These are phyloP conservation scores for Pachyramphus minor DNA, from an alignment of 2,113 vertebrate species.

Conservation along the genomic window DNA sequence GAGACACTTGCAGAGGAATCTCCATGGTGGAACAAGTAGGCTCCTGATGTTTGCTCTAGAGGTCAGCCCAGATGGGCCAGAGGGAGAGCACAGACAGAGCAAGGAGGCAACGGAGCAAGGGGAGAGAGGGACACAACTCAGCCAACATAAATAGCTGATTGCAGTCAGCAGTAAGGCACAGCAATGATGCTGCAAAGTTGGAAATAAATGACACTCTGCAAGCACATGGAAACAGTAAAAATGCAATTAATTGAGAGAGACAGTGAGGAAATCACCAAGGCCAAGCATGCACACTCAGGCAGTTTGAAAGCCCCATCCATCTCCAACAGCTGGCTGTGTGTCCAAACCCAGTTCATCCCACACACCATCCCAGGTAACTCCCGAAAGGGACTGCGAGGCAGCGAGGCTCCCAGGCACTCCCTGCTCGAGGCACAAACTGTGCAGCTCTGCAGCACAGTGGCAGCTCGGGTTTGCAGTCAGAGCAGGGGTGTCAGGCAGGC, in stretches of 20 bases:
- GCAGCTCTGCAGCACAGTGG: background rate
- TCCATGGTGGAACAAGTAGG: background rate
- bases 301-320: background rate
- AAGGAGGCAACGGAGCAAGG: background rate
- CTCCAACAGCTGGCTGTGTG: background rate
- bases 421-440: background rate
- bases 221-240: background rate
- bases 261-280: background rate
- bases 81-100: background rate
- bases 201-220: background rate
- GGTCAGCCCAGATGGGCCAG: background rate
- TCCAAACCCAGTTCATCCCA: background rate
- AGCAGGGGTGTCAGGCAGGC: background rate
- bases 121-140: background rate
- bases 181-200: background rate
- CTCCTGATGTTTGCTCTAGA: background rate
- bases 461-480: background rate
- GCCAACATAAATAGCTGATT: background rate
- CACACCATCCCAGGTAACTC: background rate
- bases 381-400: rapidly evolving
- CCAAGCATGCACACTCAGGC: background rate
- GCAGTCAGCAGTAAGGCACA: background rate
- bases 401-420: background rate
- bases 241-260: background rate
- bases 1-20: background rate